Evolutionary conservation across 2,797 vertebrate species (phyloP), one percentile per base, ranked within the genome.

Genomic region (Ctenopoma multispine): DNA sequence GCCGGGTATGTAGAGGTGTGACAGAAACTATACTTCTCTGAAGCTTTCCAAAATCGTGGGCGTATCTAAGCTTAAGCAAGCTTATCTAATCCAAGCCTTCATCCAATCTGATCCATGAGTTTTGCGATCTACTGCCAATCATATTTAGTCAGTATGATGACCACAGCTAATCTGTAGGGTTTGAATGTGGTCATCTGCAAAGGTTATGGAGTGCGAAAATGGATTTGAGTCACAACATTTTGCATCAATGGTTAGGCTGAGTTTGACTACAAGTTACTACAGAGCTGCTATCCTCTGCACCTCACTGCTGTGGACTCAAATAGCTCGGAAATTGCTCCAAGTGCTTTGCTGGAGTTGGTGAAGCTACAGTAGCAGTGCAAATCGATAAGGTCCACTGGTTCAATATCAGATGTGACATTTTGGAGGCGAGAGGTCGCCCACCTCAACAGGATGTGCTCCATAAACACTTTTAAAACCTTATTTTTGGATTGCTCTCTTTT

Each of bases 301-400:
- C 29, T 7, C 31, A 61, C 20, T 27, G 4, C 72, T 57, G 48
- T 31, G 18, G 54, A 63, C 40, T 74, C 29, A 48, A 75, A 74
- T 8, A 72, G 54, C 72, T 75, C 18, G 3, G 64, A 68, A 75
- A 72, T 46, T 46, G 69, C 80, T 82, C n/a, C 3, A 12, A 83
- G 75, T 74, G 75, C 29, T 83, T 65, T 21, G 14, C 59, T 13
- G 46, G 62, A 79, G 55, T 13, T 53, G 24, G 40, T 46, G 69
- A 54, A 63, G 58, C 56, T 38, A 13, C 53, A 23, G 75, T 11
- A 53, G 63, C 57, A 31, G 43, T 41, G 57, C 29, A 17, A 60
- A 84, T 84, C 79, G 1, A 84, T 83, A 27, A 62, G 64, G 70
- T 72, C 51, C 2, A 0, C 51, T 21, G 48, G 72, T 80, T 84